Evolutionary conservation across 2,888 invertebrate genomes (phyloP).

Genomic region (Amorpha juglandis): DNA sequence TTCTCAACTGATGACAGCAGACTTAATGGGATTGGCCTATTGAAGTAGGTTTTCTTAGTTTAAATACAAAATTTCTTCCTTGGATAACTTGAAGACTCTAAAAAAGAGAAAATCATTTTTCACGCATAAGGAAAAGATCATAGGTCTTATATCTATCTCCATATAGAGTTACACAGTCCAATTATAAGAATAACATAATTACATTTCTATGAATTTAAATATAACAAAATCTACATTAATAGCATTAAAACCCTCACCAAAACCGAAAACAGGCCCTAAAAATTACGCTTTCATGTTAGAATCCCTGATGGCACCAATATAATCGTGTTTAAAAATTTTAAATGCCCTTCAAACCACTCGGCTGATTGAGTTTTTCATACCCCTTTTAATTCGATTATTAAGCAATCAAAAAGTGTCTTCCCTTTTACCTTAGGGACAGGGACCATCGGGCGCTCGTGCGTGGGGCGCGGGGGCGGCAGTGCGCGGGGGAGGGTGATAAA

Average conservation of each 20-base stretch:
- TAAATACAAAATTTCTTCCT: too few species aligned
- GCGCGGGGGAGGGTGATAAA: slow-evolving; percentile 40
- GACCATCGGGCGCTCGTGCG: slow-evolving; percentile 29
- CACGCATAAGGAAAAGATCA: too few species aligned
- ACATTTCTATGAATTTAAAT: neutral
- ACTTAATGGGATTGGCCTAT: too few species aligned
- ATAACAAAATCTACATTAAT: neutral
- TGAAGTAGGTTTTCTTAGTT: too few species aligned
- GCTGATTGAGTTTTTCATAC: slow-evolving; percentile 41
- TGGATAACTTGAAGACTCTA: too few species aligned
- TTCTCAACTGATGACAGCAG: too few species aligned
- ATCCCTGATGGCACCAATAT: neutral
- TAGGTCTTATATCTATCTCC: too few species aligned
- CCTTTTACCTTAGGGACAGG: slow-evolving; percentile 28
- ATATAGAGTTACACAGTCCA: neutral
- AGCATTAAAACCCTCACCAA: neutral
- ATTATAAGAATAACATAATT: neutral
- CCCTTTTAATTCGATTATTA: slow-evolving; percentile 46
- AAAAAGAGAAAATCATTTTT: too few species aligned
- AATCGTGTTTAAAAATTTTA: slow-evolving; percentile 2
- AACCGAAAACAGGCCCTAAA: neutral
- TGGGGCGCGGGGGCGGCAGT: slow-evolving; percentile 26
- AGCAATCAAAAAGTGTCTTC: slow-evolving; percentile 40
- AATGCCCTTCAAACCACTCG: slow-evolving; percentile 1
- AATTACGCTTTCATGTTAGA: neutral